These are phyloP conservation scores for Cinclus mexicanus DNA, from an alignment of 2,113 vertebrate species.

Conservation along the genomic window DNA sequence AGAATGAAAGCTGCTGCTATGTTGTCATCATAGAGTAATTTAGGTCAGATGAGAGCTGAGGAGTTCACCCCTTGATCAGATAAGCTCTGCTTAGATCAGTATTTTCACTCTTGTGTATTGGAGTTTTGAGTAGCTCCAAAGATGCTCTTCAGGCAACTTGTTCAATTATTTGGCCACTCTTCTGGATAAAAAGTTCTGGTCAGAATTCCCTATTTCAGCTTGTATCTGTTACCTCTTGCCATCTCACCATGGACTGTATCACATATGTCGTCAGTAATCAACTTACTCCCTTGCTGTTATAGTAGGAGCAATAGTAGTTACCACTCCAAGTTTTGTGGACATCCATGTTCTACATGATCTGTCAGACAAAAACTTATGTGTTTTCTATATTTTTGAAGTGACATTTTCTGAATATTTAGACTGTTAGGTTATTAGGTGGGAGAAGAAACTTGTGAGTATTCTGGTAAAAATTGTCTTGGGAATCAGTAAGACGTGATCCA, in stretches of 20 bases:
- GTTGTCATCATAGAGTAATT: background rate
- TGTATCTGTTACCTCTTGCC: background rate
- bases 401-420: background rate
- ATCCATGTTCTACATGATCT: background rate
- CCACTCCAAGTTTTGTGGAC: background rate
- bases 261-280: background rate
- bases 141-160: background rate
- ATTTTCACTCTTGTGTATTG: background rate
- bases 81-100: background rate
- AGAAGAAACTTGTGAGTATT: background rate
- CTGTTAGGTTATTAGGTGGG: background rate
- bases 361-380: background rate
- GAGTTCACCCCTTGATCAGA: background rate
- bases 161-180: background rate
- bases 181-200: background rate
- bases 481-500: background rate
- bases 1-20: background rate
- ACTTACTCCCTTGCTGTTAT: background rate
- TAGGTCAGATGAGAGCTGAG: background rate
- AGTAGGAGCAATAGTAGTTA: background rate
- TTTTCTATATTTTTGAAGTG: background rate
- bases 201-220: background rate
- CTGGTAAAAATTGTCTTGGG: background rate
- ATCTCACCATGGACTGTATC: accelerated
- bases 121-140: background rate